Conservation (phyloP, 2,797 vertebrate species). For the Microctenopoma lineatum region DNA sequence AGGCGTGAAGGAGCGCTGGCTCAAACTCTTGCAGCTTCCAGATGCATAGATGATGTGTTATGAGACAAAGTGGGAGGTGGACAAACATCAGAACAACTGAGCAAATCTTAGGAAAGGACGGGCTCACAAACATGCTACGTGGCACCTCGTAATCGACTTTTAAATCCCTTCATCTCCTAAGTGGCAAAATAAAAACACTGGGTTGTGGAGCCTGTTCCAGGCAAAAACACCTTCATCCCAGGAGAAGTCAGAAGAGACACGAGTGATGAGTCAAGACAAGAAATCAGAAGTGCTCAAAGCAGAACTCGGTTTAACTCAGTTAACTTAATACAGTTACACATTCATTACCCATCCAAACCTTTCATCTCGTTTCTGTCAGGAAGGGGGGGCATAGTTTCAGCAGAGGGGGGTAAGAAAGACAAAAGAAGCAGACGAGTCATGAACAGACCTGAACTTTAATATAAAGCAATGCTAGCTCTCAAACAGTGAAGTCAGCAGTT, state of each 20-base stretch:
- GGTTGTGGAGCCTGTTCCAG: conserved; percentile 1
- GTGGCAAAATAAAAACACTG: background rate
- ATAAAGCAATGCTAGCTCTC: conserved; percentile 40
- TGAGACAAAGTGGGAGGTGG: conserved; percentile 6
- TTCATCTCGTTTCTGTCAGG: background rate
- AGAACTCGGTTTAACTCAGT: too few species aligned
- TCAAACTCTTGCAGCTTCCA: conserved; percentile 28
- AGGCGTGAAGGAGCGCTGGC: conserved; percentile 47
- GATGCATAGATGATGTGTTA: conserved; percentile 48
- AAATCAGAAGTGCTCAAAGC: background rate
- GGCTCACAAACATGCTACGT: conserved; percentile 20
- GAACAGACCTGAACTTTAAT: conserved; percentile 36
- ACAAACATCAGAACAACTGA: background rate
- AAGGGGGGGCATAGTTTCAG: background rate
- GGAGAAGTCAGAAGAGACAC: background rate
- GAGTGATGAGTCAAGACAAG: background rate
- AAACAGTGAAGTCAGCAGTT: conserved; percentile 39
- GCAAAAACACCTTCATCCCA: background rate
- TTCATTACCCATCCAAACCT: too few species aligned
- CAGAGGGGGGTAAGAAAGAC: background rate
- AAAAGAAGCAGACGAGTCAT: conserved; percentile 26
- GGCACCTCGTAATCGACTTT: conserved; percentile 17
- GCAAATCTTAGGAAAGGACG: background rate
- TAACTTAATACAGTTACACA: background rate
- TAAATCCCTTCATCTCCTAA: conserved; percentile 16